A percentile compares a stretch with the other conserved stretches of the same genome.
These are phyloP conservation scores for Halcyon smyrnensis DNA, from an alignment of 2,797 vertebrate genomes.

Conservation along the genomic window DNA sequence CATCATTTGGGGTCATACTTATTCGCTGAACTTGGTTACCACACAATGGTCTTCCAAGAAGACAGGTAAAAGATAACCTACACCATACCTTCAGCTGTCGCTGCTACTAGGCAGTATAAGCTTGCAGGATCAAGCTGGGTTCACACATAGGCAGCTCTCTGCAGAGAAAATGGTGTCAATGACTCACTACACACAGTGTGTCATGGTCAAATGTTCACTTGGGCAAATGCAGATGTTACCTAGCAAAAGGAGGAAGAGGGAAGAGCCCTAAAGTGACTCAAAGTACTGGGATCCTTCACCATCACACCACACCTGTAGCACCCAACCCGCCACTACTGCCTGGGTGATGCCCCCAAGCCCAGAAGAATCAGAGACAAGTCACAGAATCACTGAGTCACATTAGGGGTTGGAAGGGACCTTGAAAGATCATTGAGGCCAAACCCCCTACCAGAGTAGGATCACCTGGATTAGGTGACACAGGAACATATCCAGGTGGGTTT, in stretches of 20 bases:
- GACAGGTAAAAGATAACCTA: not conserved
- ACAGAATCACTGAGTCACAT: too few species aligned
- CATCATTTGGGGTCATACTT: not conserved
- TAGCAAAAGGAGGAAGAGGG: not conserved
- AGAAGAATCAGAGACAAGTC: not conserved
- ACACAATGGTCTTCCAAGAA: not conserved
- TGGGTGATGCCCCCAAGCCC: not conserved
- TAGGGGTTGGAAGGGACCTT: too few species aligned
- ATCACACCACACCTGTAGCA: fast-evolving
- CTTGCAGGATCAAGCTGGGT: not conserved
- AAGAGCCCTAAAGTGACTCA: fast-evolving
- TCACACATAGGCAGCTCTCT: not conserved
- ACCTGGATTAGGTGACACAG: too few species aligned
- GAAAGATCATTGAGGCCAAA: too few species aligned
- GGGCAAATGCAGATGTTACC: not conserved
- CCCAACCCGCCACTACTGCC: fast-evolving
- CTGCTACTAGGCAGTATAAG: not conserved
- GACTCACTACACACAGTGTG: not conserved
- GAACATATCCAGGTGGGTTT: too few species aligned
- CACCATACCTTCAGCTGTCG: not conserved
- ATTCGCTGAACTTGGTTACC: not conserved
- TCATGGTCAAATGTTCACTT: fast-evolving
- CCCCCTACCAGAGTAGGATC: too few species aligned
- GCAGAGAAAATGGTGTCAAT: not conserved
- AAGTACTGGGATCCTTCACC: not conserved